Base-by-base conservation (phyloP, 2,888 invertebrate species). In the Drosophila subquinaria region DNA sequence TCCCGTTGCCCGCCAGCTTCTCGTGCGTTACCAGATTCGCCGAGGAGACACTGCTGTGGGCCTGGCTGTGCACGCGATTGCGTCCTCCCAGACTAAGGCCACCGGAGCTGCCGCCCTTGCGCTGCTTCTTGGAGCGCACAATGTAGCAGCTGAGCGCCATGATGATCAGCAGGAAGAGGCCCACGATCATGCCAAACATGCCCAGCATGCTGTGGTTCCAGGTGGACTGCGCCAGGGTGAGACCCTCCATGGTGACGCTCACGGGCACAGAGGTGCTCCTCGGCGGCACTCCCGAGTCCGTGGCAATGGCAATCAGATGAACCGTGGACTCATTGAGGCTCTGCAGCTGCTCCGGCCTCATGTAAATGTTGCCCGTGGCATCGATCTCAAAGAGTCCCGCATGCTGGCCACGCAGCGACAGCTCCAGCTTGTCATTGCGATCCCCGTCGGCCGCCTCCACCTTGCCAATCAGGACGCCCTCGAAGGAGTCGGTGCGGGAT, bases 361-460 rank as follows among this genome's bases (percentile, higher is more conserved):
- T 92, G 89, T 94, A 94, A 87, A 98, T 93, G 88, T 96, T 96
- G 35, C 93, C 93, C 1, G 82, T 81, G 11, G 88, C 79, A 71
- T 93, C 92, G 40, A 93, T 90, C 69, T 92, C 91, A 52, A 93
- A 93, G 9, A 92, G 84, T 3, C 91, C 94, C 0, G 96, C 95
- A 80, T 95, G 95, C 4, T 95, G 94, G 0, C 97, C 97, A 63
- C 95, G 93, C 13, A 98, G 93, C 0, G 95, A 95, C n/a, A 98
- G 93, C 10, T 95, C 94, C 30, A 98, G 94, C 64, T 94, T 94
- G 91, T 98, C 97, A 1, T 95, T 95, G 65, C 94, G 94, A 93
- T 98, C 98, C 0, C 97, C 97, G 92, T 98, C 98, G 23, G 96
- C 96, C n/a, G 96, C 97, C 92, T 97, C 96, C 30, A 98, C 95